Base-by-base conservation (phyloP, 2,888 invertebrate species). In the Rugalucina vietnamica region DNA sequence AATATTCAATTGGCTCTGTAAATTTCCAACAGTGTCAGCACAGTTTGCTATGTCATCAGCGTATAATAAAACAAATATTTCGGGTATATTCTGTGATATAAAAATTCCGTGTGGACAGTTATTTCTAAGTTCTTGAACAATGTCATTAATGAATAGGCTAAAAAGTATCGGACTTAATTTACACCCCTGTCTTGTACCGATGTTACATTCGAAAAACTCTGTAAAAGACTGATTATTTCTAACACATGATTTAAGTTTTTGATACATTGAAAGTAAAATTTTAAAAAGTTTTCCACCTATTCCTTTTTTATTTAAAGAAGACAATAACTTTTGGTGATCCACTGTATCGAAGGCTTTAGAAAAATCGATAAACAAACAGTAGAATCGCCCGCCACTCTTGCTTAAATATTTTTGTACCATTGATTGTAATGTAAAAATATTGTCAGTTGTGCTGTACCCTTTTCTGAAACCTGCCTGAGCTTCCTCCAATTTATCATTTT, bases 321-420 rank as follows among this genome's bases (percentile, higher is more conserved):
- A 27, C 18, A 76, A 65, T 24, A 76, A 29, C 32, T 65, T 76
- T 24, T 39, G 32, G 24, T 65, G 37, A 39, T 34, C 43, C 32
- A 76, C 32, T 65, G 43, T 60, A 37, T 76, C 65, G 57, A 76
- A 65, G 4, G 76, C 76, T 29, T 60, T 76, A 27, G 34, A 39
- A 37, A 76, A 76, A 29, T 65, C 76, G 24, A 76, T 50, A 50
- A 50, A 50, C 24, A 50, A 18, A 50, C 50, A 50, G 50, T 50
- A 50, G 24, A 50, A 5, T 50, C 21, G 50, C 3, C 50, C 50
- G 4, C 5, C 5, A 3, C 50, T 21, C 24, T 50, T 50, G 29
- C 49, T 49, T 72, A 72, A 43, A 10, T 72, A 72, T 27, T 76
- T 39, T 65, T 49, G 76, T 3, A 76, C 39, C 43, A 76, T 65